These are phyloP conservation scores for Beaufortia kweichowensis DNA, from an alignment of 2,113 vertebrate species.

Conservation along the genomic window DNA sequence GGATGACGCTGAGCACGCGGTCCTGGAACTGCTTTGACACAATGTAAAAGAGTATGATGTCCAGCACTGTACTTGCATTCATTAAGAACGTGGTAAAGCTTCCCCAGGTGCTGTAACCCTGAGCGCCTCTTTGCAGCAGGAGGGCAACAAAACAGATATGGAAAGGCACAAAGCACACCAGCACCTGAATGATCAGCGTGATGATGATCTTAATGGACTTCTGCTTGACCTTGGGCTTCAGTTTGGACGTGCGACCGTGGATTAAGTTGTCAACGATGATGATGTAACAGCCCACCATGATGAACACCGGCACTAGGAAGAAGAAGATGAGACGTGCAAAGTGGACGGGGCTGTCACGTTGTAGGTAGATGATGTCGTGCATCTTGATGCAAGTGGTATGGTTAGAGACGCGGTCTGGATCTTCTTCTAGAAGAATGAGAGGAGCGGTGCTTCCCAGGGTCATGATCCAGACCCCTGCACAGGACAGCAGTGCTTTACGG, in stretches of 20 bases:
- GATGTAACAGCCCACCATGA: slow-evolving; percentile 90
- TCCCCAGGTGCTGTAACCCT: slow-evolving; percentile 79
- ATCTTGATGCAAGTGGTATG: slow-evolving; percentile 88
- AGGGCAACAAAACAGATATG: slow-evolving; percentile 85
- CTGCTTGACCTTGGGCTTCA: slow-evolving; percentile 93
- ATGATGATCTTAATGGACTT: slow-evolving; percentile 94
- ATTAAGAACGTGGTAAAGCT: slow-evolving; percentile 92
- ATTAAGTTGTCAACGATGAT: slow-evolving; percentile 89
- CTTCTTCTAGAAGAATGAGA: slow-evolving; percentile 76
- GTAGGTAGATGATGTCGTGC: slow-evolving; percentile 85
- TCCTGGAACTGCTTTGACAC: slow-evolving; percentile 98
- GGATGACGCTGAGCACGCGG: slow-evolving; percentile 91
- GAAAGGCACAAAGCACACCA: slow-evolving; percentile 92
- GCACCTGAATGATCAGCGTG: slow-evolving; percentile 86
- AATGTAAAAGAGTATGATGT: slow-evolving; percentile 94
- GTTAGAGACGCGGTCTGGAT: slow-evolving; percentile 78
- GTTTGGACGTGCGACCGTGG: slow-evolving; percentile 84
- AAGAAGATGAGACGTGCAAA: slow-evolving; percentile 85
- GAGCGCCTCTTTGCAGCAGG: slow-evolving; percentile 67
- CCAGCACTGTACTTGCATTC: slow-evolving; percentile 92
- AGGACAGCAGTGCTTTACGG: slow-evolving; percentile 82
- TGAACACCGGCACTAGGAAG: slow-evolving; percentile 86
- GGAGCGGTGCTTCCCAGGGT: slow-evolving; percentile 81
- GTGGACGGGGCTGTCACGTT: slow-evolving; percentile 77
- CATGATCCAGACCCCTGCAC: slow-evolving; percentile 86